Evolutionary conservation across 2,113 vertebrate genomes (phyloP).

Genomic region (Oreocharis arfaki): DNA sequence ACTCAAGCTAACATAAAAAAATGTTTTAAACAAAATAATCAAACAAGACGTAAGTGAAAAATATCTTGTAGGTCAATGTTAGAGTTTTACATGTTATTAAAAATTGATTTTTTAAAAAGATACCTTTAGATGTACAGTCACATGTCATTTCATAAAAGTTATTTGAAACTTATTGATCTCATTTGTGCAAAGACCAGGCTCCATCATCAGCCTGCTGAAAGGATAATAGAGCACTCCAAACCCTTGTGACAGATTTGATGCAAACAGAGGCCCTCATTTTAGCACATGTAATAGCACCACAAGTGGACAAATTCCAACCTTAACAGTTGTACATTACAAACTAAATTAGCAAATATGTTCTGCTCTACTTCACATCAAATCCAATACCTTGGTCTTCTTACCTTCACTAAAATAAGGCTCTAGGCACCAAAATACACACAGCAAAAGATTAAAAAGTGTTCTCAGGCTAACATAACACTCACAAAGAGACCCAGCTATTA

Average conservation of each 20-base stretch:
- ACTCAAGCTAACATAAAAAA: constrained; percentile 39
- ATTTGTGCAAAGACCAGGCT: constrained; percentile 66
- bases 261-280: constrained; percentile 70
- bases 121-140: constrained; percentile 63
- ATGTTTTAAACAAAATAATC: constrained; percentile 64
- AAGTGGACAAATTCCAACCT: constrained; percentile 66
- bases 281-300: constrained; percentile 66
- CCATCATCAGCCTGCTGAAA: constrained; percentile 74
- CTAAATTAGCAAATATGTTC: constrained; percentile 68
- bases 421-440: constrained; percentile 28
- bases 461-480: constrained; percentile 20
- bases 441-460: constrained; percentile 32
- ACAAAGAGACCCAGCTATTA: constrained; percentile 62
- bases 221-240: constrained; percentile 77
- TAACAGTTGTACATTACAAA: constrained; percentile 60
- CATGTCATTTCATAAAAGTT: constrained; percentile 70
- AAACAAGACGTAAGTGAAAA: constrained; percentile 52
- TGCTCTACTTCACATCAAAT: constrained; percentile 66
- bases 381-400: constrained; percentile 37
- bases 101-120: constrained; percentile 72
- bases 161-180: constrained; percentile 79
- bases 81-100: constrained; percentile 70
- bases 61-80: constrained; percentile 33
- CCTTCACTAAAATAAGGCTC: constrained; percentile 61
- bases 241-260: constrained; percentile 73